These are phyloP conservation scores for Congeria kusceri DNA, from an alignment of 2,888 invertebrate genomes.

Conservation along the genomic window DNA sequence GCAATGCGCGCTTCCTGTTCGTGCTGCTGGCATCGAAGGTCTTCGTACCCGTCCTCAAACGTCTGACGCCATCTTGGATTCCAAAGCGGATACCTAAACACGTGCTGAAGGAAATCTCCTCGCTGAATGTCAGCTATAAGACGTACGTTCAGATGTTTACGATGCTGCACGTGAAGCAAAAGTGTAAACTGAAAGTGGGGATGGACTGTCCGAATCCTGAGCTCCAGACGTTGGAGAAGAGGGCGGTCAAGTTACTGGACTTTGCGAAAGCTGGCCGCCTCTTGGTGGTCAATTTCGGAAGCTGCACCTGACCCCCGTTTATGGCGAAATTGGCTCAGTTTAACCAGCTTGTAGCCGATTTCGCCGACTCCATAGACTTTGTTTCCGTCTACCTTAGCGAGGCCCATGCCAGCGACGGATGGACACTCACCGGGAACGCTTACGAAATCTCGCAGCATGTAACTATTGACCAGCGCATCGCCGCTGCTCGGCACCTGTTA, in stretches of 20 bases:
- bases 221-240: constrained; percentile 38
- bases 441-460: constrained; percentile 67
- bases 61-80: neutral
- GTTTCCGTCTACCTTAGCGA: constrained; percentile 78
- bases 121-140: constrained; percentile 1
- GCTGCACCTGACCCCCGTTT: constrained; percentile 82
- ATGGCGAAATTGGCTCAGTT: constrained; percentile 75
- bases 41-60: too few species aligned
- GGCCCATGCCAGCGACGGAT: constrained; percentile 78
- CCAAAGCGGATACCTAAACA: constrained; percentile 1
- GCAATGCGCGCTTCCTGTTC: too few species aligned
- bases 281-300: constrained; percentile 80
- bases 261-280: constrained; percentile 66
- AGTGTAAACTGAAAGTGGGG: constrained; percentile 33
- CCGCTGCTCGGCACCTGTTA: constrained; percentile 65
- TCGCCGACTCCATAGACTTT: constrained; percentile 72
- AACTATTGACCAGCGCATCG: constrained; percentile 63
- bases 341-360: constrained; percentile 67
- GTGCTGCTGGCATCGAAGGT: too few species aligned
- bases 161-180: neutral
- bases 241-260: constrained; percentile 45
- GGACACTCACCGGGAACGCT: constrained; percentile 68
- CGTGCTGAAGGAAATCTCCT: neutral
- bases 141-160: constrained; percentile 10
- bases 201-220: constrained; percentile 51